Percentiles rank a stretch among this genome's conserved stretches.
Conservation (phyloP, 2,888 invertebrate genomes). For the Parochlus steinenii region DNA sequence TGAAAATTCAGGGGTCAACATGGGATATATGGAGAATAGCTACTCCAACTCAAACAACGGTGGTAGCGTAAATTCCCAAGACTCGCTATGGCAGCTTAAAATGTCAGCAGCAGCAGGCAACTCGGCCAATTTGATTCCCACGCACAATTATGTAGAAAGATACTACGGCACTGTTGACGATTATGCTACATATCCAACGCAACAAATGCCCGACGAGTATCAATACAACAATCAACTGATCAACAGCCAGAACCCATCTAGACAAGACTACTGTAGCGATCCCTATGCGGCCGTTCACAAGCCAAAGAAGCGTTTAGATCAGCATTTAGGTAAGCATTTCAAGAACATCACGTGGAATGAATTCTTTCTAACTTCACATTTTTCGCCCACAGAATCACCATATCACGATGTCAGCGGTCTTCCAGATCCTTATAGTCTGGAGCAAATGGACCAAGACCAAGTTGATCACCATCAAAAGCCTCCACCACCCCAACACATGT, state of each 20-base stretch:
- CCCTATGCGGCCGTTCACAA: conserved; percentile 81
- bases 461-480: conserved; percentile 37
- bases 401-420: conserved; percentile 89
- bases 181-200: conserved; percentile 66
- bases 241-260: conserved; percentile 64
- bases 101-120: conserved; percentile 61
- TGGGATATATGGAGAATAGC: conserved; percentile 82
- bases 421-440: conserved; percentile 73
- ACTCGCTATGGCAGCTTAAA: conserved; percentile 88
- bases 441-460: conserved; percentile 43
- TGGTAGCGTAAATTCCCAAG: conserved; percentile 89
- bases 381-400: conserved; percentile 56
- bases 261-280: conserved; percentile 76
- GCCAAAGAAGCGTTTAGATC: conserved; percentile 73
- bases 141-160: conserved; percentile 43
- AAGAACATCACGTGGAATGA: background rate
- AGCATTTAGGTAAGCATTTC: conserved; percentile 60
- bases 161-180: conserved; percentile 68
- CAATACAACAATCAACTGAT: conserved; percentile 35
- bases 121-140: conserved; percentile 39
- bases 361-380: conserved; percentile 1
- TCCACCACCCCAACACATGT: conserved; percentile 62
- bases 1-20: conserved; percentile 65
- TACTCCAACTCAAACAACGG: conserved; percentile 88
- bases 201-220: conserved; percentile 48